These are phyloP conservation scores for Chrysolina americana DNA, from an alignment of 2,888 invertebrate genomes.

Conservation along the genomic window DNA sequence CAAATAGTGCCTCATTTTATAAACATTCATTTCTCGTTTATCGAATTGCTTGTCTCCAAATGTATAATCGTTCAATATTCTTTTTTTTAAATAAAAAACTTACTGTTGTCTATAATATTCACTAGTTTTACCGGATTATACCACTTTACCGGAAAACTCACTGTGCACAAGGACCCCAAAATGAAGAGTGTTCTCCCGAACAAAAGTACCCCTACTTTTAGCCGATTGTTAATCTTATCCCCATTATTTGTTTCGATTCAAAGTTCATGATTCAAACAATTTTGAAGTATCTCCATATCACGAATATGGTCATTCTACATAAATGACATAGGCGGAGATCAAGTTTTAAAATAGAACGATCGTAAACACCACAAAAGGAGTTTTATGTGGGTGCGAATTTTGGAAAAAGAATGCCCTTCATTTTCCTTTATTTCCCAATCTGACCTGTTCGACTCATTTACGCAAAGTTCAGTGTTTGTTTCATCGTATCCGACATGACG, in stretches of 20 bases:
- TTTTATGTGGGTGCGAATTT: too few species aligned
- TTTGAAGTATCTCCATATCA: conserved; percentile 45
- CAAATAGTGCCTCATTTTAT: too few species aligned
- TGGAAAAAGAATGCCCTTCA: too few species aligned
- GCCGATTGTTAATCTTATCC: conserved; percentile 55
- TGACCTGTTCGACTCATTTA: too few species aligned
- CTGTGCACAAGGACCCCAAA: conserved; percentile 23
- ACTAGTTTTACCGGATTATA: background rate
- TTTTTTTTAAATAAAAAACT: background rate
- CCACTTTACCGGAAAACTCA: background rate
- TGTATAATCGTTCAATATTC: too few species aligned
- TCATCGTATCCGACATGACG: too few species aligned
- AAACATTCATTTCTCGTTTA: background rate
- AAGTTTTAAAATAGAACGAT: background rate
- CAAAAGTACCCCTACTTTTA: conserved; percentile 39
- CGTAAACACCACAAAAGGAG: background rate
- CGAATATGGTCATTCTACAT: conserved; percentile 32
- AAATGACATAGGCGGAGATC: conserved; percentile 38
- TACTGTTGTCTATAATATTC: background rate
- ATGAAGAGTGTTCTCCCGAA: conserved; percentile 38
- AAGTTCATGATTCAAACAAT: conserved; percentile 58
- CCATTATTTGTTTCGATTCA: conserved; percentile 58
- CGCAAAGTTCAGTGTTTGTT: too few species aligned
- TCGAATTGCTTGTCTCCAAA: background rate
- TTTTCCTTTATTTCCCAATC: too few species aligned